These are phyloP conservation scores for Gymnothorax javanicus DNA, from an alignment of 2,797 vertebrate species.

Conservation along the genomic window DNA sequence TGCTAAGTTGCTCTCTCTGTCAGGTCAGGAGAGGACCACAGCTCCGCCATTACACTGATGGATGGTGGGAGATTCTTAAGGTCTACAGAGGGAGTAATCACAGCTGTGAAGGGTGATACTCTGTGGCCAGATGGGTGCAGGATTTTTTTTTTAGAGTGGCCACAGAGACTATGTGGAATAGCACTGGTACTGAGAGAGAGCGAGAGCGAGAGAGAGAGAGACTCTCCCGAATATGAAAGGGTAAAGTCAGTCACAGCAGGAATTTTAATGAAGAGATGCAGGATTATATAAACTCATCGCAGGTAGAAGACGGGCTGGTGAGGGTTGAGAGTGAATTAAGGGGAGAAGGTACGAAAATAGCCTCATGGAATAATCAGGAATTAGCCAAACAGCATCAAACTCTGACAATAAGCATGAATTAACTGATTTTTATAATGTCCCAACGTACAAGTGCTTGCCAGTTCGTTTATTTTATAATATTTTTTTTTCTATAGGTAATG, in stretches of 20 bases:
- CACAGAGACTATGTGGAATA: neutral
- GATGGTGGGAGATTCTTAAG: too few species aligned
- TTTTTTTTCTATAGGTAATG: neutral
- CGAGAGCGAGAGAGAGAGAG: neutral
- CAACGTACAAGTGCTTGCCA: neutral
- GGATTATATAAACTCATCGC: neutral
- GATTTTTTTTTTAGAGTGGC: neutral
- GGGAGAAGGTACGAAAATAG: neutral
- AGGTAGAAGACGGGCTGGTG: neutral
- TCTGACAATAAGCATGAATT: neutral
- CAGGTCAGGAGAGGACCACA: too few species aligned
- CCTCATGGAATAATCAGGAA: neutral
- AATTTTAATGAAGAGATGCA: neutral
- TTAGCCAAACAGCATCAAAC: neutral
- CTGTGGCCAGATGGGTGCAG: neutral
- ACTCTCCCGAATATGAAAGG: neutral
- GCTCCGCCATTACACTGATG: too few species aligned
- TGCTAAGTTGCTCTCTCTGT: too few species aligned
- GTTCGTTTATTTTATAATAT: neutral
- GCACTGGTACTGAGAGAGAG: neutral
- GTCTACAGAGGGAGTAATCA: too few species aligned
- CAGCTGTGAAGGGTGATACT: neutral
- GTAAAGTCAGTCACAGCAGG: neutral
- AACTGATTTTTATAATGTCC: neutral
- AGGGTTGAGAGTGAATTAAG: neutral